Base-by-base conservation (phyloP, 2,797 vertebrate genomes). In the Spheniscus humboldti region DNA sequence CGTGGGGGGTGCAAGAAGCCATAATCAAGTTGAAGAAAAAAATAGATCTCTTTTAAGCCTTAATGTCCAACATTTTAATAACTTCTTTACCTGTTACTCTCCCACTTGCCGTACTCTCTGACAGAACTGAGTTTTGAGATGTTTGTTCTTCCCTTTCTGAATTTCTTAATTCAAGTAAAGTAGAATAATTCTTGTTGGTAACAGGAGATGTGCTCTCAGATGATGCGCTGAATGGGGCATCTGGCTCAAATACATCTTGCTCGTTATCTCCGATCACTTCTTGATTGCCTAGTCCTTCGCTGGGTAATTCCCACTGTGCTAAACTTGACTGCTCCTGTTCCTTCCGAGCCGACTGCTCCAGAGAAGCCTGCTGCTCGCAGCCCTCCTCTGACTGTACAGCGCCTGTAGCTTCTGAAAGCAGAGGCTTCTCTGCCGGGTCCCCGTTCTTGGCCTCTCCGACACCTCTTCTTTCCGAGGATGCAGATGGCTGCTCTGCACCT, bases 41-140 rank as follows among this genome's bases (percentile, higher is more conserved):
- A 37, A 13, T 41, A 9, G 43, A 48, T 48, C 16, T 50, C 47
- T 72, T 62, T 63, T 78, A 76, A 83, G 30, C 13, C 43, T 15
- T 41, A 45, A 68, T 6, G 3, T 33, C 16, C 31, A 81, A 30
- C 12, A 68, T 39, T 72, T 62, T 19, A 37, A 8, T n/a, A 59
- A 77, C 25, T 48, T 63, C 24, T 72, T 84, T 98, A 98, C 98
- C 98, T 98, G 94, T 96, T 88, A 79, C 88, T 82, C 73, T 82
- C 41, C 69, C 35, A 14, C 88, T 92, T 92, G 37, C 52, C 5
- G 4, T 3, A 48, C 75, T 93, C 33, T 85, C 62, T 71, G 79
- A 35, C 11, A 59, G 30, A 9, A 41, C 25, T 37, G 47, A 78
- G 33, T 59, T 89, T 59, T 73, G 81, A 59, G 48, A 53, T 12